A percentile compares a stretch with the other conserved stretches of the same genome.
Conservation (phyloP, 64 coral and sea anemone species). For the Montipora sp. region DNA sequence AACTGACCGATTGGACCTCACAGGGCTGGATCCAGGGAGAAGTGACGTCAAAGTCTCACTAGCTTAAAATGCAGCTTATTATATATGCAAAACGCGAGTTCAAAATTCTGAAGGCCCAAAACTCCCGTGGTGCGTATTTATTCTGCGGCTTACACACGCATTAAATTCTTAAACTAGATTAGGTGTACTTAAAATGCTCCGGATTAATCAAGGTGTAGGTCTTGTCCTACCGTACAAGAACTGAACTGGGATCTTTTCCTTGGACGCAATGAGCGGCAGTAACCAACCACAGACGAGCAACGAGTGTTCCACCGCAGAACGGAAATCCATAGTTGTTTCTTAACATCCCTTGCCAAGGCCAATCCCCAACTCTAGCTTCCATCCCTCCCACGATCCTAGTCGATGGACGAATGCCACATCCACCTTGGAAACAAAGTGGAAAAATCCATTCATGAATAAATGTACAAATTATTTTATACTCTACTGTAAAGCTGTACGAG, state of each 20-base stretch:
- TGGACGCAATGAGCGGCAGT: conserved; percentile 66
- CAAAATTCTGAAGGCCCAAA: too few species aligned
- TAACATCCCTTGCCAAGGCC: conserved; percentile 77
- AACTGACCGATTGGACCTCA: too few species aligned
- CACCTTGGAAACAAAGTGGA: background rate
- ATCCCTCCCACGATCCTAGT: conserved; percentile 59
- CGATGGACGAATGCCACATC: conserved; percentile 44
- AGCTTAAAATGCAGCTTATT: too few species aligned
- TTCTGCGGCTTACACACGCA: too few species aligned
- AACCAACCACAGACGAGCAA: conserved; percentile 54
- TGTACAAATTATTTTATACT: too few species aligned
- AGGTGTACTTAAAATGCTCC: background rate
- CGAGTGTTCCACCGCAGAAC: conserved; percentile 67
- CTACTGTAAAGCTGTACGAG: too few species aligned
- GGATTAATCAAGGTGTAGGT: background rate
- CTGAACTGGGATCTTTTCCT: background rate
- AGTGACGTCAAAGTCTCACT: too few species aligned
- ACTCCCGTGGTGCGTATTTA: too few species aligned
- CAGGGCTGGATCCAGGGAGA: too few species aligned
- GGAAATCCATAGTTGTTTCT: conserved; percentile 25
- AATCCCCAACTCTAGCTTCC: conserved; percentile 39
- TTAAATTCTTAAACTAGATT: too few species aligned
- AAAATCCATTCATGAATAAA: background rate
- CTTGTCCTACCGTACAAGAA: conserved; percentile 49
- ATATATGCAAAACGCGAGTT: too few species aligned